Base-by-base conservation (phyloP, 2,797 vertebrate species). In the Labeo calbasu region DNA sequence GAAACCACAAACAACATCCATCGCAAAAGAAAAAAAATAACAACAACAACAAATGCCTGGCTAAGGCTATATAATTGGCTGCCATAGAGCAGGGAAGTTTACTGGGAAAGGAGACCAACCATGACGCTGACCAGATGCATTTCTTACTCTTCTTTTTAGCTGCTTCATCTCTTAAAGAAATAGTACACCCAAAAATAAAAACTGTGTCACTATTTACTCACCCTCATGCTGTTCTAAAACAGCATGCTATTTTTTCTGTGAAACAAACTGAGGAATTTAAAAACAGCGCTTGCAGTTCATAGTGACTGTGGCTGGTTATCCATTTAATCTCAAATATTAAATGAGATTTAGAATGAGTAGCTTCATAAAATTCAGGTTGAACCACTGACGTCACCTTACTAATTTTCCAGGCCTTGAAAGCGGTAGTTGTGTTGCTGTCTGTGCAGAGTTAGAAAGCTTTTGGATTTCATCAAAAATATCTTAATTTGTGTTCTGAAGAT, bases 11-110 rank as follows among this genome's bases (percentile, higher is more conserved):
- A 72, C 59, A 86, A 65, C 75, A 78, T 69, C 76, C 68, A 79
- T 79, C 17, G 81, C 75, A 83, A 75, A 79, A 70, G 36, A 65
- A n/a, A 43, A 13, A 40, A 66, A 68, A 23, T 11, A 25, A 28
- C 0, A 63, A 69, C 21, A 25, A 85, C 48, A 82, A 71, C 81
- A 79, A 86, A 79, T 36, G 81, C 48, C 77, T 40, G 76, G 68
- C 57, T 78, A 57, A 55, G 68, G 40, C 85, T 73, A 78, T 73
- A 46, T 85, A 87, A 87, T 82, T 87, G 83, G 83, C 79, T 78
- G 66, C 86, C 76, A 84, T 46, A 50, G 57, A 65, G 55, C 36
- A 40, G 28, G 59, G 55, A 87, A 69, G 66, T 82, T 82, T 79
- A 40, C 83, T 69, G 36, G 59, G 23, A 79, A 66, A 21, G 51